Conservation (phyloP, 30 jellyfish, hydroid and myxozoan genomes). For the Sanderia malayensis region DNA sequence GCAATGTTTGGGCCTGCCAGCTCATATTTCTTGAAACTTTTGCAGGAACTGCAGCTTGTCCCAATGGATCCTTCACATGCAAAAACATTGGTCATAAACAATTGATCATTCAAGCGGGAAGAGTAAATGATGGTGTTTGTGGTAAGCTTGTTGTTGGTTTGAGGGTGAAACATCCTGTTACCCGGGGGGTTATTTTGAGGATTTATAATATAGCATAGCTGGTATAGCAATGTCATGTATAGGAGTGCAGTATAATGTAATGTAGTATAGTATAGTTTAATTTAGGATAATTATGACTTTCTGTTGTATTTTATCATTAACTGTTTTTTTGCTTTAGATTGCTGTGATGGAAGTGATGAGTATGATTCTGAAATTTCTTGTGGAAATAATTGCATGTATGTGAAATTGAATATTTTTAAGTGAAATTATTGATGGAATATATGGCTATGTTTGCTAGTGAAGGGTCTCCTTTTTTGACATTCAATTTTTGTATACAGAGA, state of each 20-base stretch:
- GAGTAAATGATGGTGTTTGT: slow-evolving; percentile 97
- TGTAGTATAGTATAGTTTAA: too few relatives aligned
- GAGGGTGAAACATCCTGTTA: slow-evolving; percentile 1
- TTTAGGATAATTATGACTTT: too few relatives aligned
- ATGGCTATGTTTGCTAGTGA: too few relatives aligned
- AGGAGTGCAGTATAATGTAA: too few relatives aligned
- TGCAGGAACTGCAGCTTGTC: slow-evolving; percentile 98
- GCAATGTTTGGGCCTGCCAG: too few relatives aligned
- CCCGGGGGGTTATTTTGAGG: background rate
- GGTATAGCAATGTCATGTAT: too few relatives aligned
- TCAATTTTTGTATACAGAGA: too few relatives aligned
- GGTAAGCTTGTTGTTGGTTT: slow-evolving; percentile 51
- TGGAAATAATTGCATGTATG: slow-evolving; percentile 81
- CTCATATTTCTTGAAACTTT: too few relatives aligned
- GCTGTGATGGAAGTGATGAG: slow-evolving; percentile 99
- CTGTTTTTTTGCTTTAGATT: slow-evolving; percentile 42
- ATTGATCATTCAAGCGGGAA: slow-evolving; percentile 64
- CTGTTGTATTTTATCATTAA: background rate
- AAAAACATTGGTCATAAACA: slow-evolving; percentile 71
- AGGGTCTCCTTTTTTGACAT: too few relatives aligned
- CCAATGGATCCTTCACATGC: slow-evolving; percentile 79
- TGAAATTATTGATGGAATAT: too few relatives aligned
- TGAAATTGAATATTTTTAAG: too few relatives aligned
- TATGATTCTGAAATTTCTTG: slow-evolving; percentile 83
- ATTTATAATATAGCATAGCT: too few relatives aligned